Percentiles rank a stretch among this genome's conserved stretches.
Conservation (phyloP, 2,113 vertebrate genomes). For the Chloroceryle aenea region DNA sequence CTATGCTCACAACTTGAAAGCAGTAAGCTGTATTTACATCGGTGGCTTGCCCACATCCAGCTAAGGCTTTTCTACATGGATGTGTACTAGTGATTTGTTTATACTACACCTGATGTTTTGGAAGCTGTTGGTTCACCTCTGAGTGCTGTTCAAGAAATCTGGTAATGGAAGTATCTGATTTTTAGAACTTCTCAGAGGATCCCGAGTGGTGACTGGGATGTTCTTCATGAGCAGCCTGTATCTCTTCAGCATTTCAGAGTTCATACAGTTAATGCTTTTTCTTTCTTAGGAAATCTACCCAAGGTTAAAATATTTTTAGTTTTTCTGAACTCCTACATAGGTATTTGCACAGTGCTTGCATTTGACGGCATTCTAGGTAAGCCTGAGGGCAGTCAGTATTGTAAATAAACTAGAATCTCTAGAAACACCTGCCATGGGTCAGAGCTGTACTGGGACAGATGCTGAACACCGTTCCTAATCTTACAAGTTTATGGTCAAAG, state of each 20-base stretch:
- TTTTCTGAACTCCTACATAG: background rate
- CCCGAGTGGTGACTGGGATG: accelerated
- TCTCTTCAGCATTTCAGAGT: background rate
- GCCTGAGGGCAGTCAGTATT: background rate
- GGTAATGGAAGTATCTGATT: background rate
- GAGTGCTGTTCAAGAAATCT: background rate
- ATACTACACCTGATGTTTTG: background rate
- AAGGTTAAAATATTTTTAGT: background rate
- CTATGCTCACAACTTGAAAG: background rate
- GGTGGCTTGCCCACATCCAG: background rate
- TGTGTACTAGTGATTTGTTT: background rate
- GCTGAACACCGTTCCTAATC: background rate
- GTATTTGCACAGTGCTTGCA: background rate
- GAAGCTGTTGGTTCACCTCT: background rate
- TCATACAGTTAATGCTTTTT: background rate
- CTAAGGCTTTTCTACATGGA: background rate
- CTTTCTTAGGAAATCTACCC: background rate
- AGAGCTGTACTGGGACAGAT: background rate
- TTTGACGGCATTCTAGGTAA: background rate
- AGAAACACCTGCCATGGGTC: background rate
- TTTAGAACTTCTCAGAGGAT: background rate
- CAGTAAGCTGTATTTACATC: background rate
- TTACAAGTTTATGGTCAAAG: background rate
- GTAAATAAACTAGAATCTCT: background rate
- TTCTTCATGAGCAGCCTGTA: background rate